Conservation (phyloP, 2,888 invertebrate genomes). For the Atherix ibis region DNA sequence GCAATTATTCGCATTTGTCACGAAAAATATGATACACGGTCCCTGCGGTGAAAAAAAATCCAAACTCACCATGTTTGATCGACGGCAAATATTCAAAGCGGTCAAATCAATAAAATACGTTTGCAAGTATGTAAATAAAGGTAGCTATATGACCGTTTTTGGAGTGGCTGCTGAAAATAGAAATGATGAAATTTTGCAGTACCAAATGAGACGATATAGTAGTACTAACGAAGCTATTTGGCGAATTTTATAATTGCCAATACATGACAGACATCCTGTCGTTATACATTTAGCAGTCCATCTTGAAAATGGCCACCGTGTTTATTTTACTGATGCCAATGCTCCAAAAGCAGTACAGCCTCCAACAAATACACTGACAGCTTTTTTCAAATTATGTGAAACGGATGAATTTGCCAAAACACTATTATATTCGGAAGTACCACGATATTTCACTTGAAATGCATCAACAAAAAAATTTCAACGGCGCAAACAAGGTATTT, state of each 20-base stretch:
- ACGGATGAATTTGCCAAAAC: no score
- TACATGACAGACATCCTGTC: slow-evolving; percentile 10
- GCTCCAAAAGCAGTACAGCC: slow-evolving; percentile 15
- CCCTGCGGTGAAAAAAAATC: neutral
- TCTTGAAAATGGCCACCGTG: no score
- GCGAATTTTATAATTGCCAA: slow-evolving; percentile 11
- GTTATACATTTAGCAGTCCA: slow-evolving; percentile 10
- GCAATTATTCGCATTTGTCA: no score
- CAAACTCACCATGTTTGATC: neutral
- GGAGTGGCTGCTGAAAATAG: slow-evolving; percentile 14
- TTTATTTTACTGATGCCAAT: no score
- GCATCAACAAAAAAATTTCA: slow-evolving; percentile 19
- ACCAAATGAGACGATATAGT: slow-evolving; percentile 16
- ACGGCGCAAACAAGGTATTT: slow-evolving; percentile 19
- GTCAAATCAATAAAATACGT: neutral
- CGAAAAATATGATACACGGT: no score
- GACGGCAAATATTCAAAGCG: neutral
- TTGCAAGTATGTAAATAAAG: neutral
- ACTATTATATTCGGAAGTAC: no score
- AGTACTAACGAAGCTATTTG: no score
- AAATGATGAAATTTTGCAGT: slow-evolving; percentile 9
- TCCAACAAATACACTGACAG: slow-evolving; percentile 11
- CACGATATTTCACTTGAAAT: slow-evolving; percentile 22
- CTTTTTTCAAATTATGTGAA: no score
- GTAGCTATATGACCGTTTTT: slow-evolving; percentile 13